Base-by-base conservation (phyloP, 2,797 vertebrate genomes). In the Sebastes matsubarae region DNA sequence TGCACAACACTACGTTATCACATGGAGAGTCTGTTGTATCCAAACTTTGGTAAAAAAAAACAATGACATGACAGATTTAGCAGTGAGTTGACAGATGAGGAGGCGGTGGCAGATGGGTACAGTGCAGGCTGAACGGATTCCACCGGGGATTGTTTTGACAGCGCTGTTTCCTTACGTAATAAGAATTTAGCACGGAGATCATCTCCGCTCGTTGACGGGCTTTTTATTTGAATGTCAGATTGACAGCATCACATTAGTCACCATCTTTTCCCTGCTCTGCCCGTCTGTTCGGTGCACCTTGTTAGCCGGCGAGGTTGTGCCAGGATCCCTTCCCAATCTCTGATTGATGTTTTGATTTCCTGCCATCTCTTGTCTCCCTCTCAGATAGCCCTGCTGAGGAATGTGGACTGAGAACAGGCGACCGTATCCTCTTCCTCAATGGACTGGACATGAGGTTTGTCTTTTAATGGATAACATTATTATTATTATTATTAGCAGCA, bases 381-480 rank as follows among this genome's bases (percentile, higher is more conserved):
- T 72, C 87, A 99, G 98, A 98, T 69, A 99, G 98, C 84, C 99
- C 99, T 0, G 99, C 98, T 1, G 98, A 99, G 83, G 98, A 97
- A 34, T 98, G 97, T 61, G 97, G 97, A 34, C 97, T 99, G 88
- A 98, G 97, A 89, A 88, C 97, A 11, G 98, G 99, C 4, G 97
- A 99, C 92, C 95, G 97, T 8, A 98, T 99, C 88, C 95, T 99
- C 58, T 99, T 99, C 92, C 97, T 99, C 85, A 99, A 99, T 0
- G 99, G 99, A 30, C 94, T 99, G 91, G 99, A 99, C 92, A 99
- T 99, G 99, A 99, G 99, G 99, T 99, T 83, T 90, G 95, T 71
- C 68, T 84, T 82, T 82, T 52, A 52, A 69, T 50, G 20, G 58
- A 32, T 25, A 67, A 13, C 13, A 57, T 70, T 7, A 61, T n/a